Evolutionary conservation across 2,888 invertebrate species (phyloP), one percentile per base, ranked within the genome.

Genomic region (Monochamus alternatus): DNA sequence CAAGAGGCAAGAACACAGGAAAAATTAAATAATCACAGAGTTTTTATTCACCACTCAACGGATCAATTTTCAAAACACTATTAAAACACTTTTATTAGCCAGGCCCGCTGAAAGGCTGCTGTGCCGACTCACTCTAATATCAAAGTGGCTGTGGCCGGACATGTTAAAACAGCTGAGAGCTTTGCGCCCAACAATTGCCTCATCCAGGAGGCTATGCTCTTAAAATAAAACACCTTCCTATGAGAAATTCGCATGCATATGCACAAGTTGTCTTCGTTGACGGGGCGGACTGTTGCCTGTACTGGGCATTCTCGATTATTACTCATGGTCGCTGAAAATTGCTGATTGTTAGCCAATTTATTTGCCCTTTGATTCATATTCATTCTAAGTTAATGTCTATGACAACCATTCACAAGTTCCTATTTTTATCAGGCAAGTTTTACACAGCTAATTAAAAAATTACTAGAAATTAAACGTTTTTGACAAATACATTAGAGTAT

Each of bases 161-260:
- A 81, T 81, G 78, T 75, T 69, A 76, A 76, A 85, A 84, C 85
- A 84, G 84, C 84, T 84, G 84, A 84, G 83, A 78, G 76, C 77
- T 71, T 68, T 75, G 73, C 71, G 74, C 73, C 80, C 81, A 79
- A 78, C 77, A 77, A 80, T 79, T 73, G 76, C 73, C 75, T 74
- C 80, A 81, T 80, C 78, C 78, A 80, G 82, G 78, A 80, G 80
- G 78, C 78, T 79, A 73, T 71, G 79, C 78, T 76, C 80, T 80
- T 70, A 80, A 84, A 84, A 81, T 82, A 81, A 80, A 78, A 70
- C 78, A 74, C 75, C 75, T 58, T 75, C 73, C 55, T 55, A 65
- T 64, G 31, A 5, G 67, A 71, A 7, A 51, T 62, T 63, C 71
- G 71, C 63, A 44, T 71, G 71, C 71, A 71, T 71, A 63, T 71